Evolutionary conservation across 2,113 vertebrate species (phyloP).

Genomic region (Gopherus evgoodei): DNA sequence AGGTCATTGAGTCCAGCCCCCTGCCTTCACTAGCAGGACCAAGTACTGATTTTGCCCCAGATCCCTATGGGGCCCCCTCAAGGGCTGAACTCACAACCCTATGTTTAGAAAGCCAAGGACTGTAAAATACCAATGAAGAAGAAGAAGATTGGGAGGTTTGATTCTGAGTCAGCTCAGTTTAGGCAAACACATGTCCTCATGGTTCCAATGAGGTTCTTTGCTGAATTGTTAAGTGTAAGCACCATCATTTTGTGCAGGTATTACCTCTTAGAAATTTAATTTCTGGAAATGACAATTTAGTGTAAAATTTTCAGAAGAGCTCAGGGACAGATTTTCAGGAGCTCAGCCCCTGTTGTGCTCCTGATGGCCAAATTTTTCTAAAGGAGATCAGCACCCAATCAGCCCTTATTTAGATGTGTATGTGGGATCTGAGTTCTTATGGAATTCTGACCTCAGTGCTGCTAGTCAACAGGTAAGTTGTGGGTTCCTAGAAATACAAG

Average conservation of each 20-base stretch:
- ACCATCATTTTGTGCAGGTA: neutral
- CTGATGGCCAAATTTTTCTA: neutral
- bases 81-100: too few relatives aligned
- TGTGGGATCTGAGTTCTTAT: too few relatives aligned
- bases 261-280: neutral
- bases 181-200: neutral
- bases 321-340: neutral
- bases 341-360: neutral
- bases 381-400: neutral
- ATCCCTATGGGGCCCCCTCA: too few relatives aligned
- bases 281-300: neutral
- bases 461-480: neutral
- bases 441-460: neutral
- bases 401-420: too few relatives aligned
- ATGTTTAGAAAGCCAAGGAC: too few relatives aligned
- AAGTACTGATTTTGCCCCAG: too few relatives aligned
- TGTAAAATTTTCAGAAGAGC: neutral
- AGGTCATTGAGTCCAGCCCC: too few relatives aligned
- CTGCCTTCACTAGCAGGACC: too few relatives aligned
- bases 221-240: neutral
- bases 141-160: neutral
- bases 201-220: neutral
- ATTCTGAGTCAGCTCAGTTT: neutral
- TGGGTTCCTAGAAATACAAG: neutral
- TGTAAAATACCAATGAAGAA: neutral